A percentile compares a stretch with the other conserved stretches of the same genome.
Evolutionary conservation across 2,113 vertebrate species (phyloP).

Genomic region (Microcebus tavaratra): DNA sequence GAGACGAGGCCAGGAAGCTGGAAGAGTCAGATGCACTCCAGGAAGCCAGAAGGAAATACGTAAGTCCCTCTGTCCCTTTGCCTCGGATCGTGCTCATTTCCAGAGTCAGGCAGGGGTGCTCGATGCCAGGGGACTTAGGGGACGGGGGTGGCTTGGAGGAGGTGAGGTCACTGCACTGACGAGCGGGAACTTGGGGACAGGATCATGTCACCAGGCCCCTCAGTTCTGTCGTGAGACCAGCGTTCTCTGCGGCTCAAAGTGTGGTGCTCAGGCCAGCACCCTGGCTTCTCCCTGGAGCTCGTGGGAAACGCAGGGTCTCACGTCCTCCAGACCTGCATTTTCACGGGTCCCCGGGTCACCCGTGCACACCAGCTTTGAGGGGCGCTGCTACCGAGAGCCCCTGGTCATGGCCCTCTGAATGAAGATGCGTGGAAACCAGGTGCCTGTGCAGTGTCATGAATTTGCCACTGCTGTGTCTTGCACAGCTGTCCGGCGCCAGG

Average conservation of each 20-base stretch:
- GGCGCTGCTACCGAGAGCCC: not conserved
- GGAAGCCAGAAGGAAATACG: constrained; percentile 96
- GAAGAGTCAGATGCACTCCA: constrained; percentile 95
- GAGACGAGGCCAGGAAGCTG: constrained; percentile 94
- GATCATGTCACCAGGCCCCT: no score
- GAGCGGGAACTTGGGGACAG: not conserved
- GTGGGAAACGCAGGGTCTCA: not conserved
- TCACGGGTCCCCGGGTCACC: not conserved
- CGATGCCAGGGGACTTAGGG: not conserved
- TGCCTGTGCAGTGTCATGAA: not conserved
- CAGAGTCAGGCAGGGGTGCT: not conserved
- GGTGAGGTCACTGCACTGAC: not conserved
- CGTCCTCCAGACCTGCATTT: not conserved
- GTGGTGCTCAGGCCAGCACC: not conserved
- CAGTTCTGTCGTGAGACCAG: not conserved
- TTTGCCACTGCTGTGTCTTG: fast-evolving
- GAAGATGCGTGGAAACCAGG: not conserved
- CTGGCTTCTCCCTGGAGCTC: not conserved
- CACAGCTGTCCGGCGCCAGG: not conserved
- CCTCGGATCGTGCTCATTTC: fast-evolving
- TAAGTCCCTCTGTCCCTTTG: constrained; percentile 79
- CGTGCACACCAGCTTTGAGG: not conserved
- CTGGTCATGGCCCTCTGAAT: not conserved
- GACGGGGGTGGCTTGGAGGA: no score
- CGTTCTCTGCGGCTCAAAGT: not conserved